Conservation (phyloP, 2,113 vertebrate species). For the Osmerus mordax region DNA sequence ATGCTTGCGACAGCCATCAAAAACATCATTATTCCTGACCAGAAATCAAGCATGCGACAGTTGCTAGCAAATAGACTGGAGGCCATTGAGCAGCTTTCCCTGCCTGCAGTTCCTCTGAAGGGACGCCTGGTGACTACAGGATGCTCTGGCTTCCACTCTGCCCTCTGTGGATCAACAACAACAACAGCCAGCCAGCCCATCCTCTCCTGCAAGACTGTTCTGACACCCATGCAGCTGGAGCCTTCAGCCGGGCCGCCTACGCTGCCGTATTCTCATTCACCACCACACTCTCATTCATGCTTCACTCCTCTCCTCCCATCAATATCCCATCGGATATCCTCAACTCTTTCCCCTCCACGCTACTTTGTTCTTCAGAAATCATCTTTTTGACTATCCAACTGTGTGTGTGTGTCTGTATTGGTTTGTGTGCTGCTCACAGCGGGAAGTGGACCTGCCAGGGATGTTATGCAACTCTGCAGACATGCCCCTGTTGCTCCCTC, state of each 20-base stretch:
- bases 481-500: conserved; percentile 13
- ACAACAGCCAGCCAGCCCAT: background rate
- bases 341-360: background rate
- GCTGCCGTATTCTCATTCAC: conserved; percentile 14
- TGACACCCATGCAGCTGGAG: background rate
- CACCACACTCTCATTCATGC: background rate
- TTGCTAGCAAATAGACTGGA: background rate
- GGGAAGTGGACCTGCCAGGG: conserved; percentile 32
- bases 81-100: too few relatives aligned
- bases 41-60: background rate
- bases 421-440: conserved; percentile 28
- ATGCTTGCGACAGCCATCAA: background rate
- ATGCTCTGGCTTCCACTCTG: background rate
- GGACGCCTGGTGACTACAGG: too few relatives aligned
- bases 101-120: too few relatives aligned
- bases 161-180: background rate
- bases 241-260: background rate
- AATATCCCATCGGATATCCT: background rate
- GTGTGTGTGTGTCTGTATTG: conserved; percentile 4
- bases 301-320: background rate
- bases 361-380: background rate
- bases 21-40: background rate
- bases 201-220: background rate
- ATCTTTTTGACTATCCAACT: background rate
- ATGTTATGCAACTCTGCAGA: conserved; percentile 53